Percentiles rank a stretch among this genome's conserved stretches.
phyloP scores from a whole-genome alignment of 2,888 invertebrate species.

The Philereme vetulata region DNA sequence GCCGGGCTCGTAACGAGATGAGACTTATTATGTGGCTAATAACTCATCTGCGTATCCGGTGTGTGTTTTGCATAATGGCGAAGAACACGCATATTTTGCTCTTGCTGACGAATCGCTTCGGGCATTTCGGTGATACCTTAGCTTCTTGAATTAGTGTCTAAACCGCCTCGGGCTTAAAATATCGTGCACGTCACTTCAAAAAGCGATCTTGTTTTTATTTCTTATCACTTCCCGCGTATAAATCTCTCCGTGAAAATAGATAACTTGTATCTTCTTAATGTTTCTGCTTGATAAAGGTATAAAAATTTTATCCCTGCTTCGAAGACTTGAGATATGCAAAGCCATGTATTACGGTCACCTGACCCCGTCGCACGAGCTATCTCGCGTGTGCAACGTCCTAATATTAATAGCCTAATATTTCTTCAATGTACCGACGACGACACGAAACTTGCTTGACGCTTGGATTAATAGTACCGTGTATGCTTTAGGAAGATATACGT shows the following conservation, averaged over 20 bases:
- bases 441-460: slow-evolving; percentile 67
- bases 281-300: slow-evolving; percentile 6
- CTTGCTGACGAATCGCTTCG: slow-evolving; percentile 48
- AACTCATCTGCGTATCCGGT: slow-evolving; percentile 64
- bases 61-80: slow-evolving; percentile 71
- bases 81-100: slow-evolving; percentile 56
- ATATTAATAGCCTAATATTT: slow-evolving; percentile 78
- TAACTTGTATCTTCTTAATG: background rate
- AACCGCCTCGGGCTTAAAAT: slow-evolving; percentile 46
- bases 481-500: slow-evolving; percentile 49
- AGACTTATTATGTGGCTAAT: slow-evolving; percentile 63
- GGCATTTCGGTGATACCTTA: slow-evolving; percentile 45
- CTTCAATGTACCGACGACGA: slow-evolving; percentile 65
- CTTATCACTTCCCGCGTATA: slow-evolving; percentile 20
- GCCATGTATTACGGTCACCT: slow-evolving; percentile 65
- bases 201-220: slow-evolving; percentile 21
- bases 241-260: slow-evolving; percentile 4
- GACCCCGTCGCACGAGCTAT: slow-evolving; percentile 61
- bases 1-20: slow-evolving; percentile 56
- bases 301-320: slow-evolving; percentile 29
- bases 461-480: slow-evolving; percentile 61
- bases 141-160: slow-evolving; percentile 55
- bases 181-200: slow-evolving; percentile 48
- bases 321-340: slow-evolving; percentile 43
- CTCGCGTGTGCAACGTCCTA: slow-evolving; percentile 71